Evolutionary conservation across 2,113 vertebrate species (phyloP).

Genomic region (Anthoscopus minutus): DNA sequence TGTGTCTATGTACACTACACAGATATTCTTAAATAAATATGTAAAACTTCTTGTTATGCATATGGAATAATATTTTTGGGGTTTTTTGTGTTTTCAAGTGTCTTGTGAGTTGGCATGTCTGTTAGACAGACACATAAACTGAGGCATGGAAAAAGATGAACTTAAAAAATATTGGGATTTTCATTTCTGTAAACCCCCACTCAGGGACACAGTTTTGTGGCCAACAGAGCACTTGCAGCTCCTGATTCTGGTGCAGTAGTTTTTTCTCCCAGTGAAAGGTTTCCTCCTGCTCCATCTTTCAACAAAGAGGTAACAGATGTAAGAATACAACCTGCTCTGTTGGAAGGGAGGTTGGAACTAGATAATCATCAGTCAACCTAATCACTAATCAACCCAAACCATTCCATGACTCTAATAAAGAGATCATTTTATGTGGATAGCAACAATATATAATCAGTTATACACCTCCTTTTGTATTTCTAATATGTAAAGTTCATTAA

Average conservation of each 20-base stretch:
- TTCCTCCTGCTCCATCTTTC: background rate
- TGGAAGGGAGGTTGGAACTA: background rate
- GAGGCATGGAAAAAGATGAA: background rate
- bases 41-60: background rate
- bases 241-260: background rate
- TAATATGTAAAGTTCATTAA: background rate
- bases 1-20: background rate
- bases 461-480: background rate
- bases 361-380: too few relatives aligned
- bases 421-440: background rate
- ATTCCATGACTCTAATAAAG: background rate
- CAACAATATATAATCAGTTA: background rate
- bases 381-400: background rate
- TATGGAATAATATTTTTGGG: background rate
- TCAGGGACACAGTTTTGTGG: background rate
- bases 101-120: background rate
- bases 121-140: background rate
- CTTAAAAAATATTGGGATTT: background rate
- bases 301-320: accelerated
- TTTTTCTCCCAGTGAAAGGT: background rate
- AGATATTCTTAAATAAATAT: background rate
- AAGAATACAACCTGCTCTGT: background rate
- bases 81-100: background rate
- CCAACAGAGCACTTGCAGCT: background rate
- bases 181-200: background rate